Evolutionary conservation across 2,888 invertebrate genomes (phyloP).

Genomic region (Desoria tigrina): DNA sequence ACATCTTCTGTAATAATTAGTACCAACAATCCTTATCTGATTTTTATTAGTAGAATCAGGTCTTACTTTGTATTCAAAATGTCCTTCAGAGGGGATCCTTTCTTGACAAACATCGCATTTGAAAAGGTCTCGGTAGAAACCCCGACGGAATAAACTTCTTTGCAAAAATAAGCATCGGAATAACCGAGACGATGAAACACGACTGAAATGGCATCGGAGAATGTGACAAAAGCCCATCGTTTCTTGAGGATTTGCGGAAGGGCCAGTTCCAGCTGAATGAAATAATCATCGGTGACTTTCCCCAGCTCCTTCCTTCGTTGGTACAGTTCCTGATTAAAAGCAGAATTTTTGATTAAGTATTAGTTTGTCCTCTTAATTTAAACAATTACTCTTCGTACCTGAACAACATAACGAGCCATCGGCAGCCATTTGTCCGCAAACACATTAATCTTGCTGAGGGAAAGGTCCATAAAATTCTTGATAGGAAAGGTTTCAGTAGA

Average conservation of each 20-base stretch:
- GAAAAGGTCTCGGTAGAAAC: conserved; percentile 20
- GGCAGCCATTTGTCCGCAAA: conserved; percentile 36
- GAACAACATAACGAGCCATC: conserved; percentile 23
- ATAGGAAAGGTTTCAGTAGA: conserved; percentile 31
- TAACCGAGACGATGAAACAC: conserved; percentile 25
- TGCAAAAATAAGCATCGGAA: conserved; percentile 25
- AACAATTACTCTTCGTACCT: conserved; percentile 23
- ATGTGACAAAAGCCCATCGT: conserved; percentile 20
- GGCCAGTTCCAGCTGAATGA: conserved; percentile 1
- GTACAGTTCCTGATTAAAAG: conserved; percentile 7
- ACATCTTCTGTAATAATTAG: no score
- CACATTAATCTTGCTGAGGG: conserved; percentile 21
- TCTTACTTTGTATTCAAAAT: conserved; percentile 38
- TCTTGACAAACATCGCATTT: conserved; percentile 35
- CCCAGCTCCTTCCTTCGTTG: neutral
- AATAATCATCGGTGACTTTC: neutral
- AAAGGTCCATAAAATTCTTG: conserved; percentile 23
- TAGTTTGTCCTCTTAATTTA: neutral
- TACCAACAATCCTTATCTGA: no score
- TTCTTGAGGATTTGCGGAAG: neutral
- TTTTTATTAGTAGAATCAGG: no score
- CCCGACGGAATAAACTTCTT: conserved; percentile 21
- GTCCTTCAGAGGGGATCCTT: conserved; percentile 32
- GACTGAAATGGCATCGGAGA: conserved; percentile 25
- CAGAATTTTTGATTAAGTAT: neutral